phyloP scores from a whole-genome alignment of 2,797 vertebrate genomes.

The Esox lucius region DNA sequence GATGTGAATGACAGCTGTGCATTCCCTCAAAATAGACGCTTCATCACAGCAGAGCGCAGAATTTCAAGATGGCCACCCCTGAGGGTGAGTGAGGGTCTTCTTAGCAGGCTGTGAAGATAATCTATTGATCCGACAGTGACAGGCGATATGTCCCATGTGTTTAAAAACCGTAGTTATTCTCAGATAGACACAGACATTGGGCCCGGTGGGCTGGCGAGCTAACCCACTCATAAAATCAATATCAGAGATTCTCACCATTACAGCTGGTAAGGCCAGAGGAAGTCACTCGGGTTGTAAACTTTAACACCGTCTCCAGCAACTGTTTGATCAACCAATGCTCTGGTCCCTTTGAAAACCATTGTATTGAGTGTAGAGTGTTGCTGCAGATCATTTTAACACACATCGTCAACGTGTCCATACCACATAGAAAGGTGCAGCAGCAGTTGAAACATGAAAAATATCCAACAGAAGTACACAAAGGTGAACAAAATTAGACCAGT shows the following conservation, averaged over 20 bases:
- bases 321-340: too few species aligned
- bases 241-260: slow-evolving; percentile 32
- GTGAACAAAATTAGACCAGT: too few species aligned
- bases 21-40: slow-evolving; percentile 58
- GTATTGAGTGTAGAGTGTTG: too few species aligned
- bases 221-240: slow-evolving; percentile 43
- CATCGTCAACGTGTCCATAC: too few species aligned
- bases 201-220: slow-evolving; percentile 2
- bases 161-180: slow-evolving; percentile 50
- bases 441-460: too few species aligned
- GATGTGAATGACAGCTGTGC: slow-evolving; percentile 65
- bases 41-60: slow-evolving; percentile 29
- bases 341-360: too few species aligned
- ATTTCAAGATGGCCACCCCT: slow-evolving; percentile 26
- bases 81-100: slow-evolving; percentile 26
- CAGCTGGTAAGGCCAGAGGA: slow-evolving; percentile 30
- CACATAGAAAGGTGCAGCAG: too few species aligned
- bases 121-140: slow-evolving; percentile 54
- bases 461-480: too few species aligned
- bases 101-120: slow-evolving; percentile 42
- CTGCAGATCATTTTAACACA: too few species aligned
- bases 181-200: slow-evolving; percentile 40
- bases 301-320: neutral
- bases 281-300: slow-evolving; percentile 1
- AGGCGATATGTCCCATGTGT: slow-evolving; percentile 51